Evolutionary conservation across 2,113 vertebrate species (phyloP).

Genomic region (Pardalotus punctatus): DNA sequence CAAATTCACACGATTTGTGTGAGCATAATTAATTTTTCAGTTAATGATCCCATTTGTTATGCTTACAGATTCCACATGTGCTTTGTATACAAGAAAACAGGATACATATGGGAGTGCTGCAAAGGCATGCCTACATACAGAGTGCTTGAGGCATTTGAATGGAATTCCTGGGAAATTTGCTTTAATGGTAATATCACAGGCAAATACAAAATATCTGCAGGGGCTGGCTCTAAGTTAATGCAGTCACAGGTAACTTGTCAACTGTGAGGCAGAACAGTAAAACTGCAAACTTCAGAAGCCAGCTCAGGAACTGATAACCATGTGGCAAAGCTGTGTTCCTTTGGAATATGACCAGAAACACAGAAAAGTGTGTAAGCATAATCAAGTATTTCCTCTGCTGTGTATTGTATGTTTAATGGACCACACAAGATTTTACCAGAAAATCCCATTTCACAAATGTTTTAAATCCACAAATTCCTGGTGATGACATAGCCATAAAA

Average conservation of each 20-base stretch:
- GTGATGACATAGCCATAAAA: constrained; percentile 40
- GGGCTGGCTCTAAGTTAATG: background rate
- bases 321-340: background rate
- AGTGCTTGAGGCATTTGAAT: background rate
- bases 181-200: background rate
- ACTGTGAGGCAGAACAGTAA: background rate
- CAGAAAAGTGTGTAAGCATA: constrained; percentile 2
- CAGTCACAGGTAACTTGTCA: background rate
- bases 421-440: constrained; percentile 60
- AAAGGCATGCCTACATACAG: background rate
- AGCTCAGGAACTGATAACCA: background rate
- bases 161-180: background rate
- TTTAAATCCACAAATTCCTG: constrained; percentile 44
- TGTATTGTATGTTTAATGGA: constrained; percentile 25
- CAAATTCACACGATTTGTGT: background rate
- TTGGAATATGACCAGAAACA: constrained; percentile 10
- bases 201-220: background rate
- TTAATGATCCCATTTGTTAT: constrained; percentile 14
- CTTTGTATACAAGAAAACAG: background rate
- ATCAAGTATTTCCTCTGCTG: constrained; percentile 49
- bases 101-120: background rate
- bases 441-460: constrained; percentile 49
- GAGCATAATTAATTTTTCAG: constrained; percentile 45
- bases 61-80: constrained; percentile 22
- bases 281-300: background rate